Evolutionary conservation across 2,888 invertebrate genomes (phyloP).

Genomic region (Pimpla rufipes): DNA sequence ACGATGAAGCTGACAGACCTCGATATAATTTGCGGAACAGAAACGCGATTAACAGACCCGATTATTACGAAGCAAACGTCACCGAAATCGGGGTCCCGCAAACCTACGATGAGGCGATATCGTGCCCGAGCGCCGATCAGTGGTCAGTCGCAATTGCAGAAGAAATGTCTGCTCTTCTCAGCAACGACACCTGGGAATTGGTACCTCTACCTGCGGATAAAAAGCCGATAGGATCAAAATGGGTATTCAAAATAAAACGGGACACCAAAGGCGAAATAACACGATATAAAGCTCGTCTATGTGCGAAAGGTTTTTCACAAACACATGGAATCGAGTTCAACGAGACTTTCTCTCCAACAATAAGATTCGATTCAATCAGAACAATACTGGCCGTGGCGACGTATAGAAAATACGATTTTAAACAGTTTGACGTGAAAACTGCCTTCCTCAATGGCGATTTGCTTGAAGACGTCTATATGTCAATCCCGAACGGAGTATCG

Average conservation of each 20-base stretch:
- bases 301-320: conserved; percentile 21
- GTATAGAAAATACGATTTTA: conserved; percentile 40
- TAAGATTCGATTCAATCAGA: conserved; percentile 15
- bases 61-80: conserved; percentile 62
- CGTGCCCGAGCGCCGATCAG: neutral
- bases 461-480: neutral
- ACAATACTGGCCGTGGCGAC: conserved; percentile 42
- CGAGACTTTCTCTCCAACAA: conserved; percentile 43
- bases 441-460: conserved; percentile 43
- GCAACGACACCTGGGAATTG: conserved; percentile 34
- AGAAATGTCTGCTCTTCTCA: conserved; percentile 13
- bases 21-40: too few relatives aligned
- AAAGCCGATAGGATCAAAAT: conserved; percentile 35
- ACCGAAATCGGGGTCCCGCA: conserved; percentile 62
- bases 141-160: conserved; percentile 26
- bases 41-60: conserved; percentile 4
- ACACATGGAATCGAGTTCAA: conserved; percentile 23
- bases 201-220: conserved; percentile 1
- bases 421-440: conserved; percentile 62
- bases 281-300: conserved; percentile 43
- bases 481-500: neutral
- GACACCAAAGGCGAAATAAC: neutral
- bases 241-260: conserved; percentile 49
- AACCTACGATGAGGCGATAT: conserved; percentile 6
- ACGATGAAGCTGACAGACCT: too few relatives aligned